These are phyloP conservation scores for Pentalonia nigronervosa DNA, from an alignment of 1,140 invertebrate genomes.

Conservation along the genomic window DNA sequence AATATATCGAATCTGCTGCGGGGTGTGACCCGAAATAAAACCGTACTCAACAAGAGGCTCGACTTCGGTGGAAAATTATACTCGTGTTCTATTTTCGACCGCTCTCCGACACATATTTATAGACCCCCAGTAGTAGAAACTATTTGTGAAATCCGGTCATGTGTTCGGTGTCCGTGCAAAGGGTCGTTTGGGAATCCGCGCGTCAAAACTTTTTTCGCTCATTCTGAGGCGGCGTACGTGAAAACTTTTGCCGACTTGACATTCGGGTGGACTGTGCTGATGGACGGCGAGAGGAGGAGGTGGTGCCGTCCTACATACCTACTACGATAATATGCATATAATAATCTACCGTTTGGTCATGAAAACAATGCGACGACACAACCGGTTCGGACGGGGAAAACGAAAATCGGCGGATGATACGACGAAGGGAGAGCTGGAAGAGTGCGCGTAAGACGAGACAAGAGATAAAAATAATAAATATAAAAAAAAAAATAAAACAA, in stretches of 20 bases:
- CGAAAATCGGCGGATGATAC: neutral
- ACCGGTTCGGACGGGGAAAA: neutral
- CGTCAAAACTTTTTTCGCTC: conserved; percentile 26
- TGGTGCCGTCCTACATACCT: neutral
- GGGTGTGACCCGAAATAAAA: neutral
- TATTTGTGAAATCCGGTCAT: conserved; percentile 50
- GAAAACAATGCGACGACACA: neutral
- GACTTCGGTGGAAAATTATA: neutral
- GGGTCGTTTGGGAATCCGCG: conserved; percentile 4
- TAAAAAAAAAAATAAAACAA: neutral
- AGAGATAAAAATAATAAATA: neutral
- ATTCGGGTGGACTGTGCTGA: neutral
- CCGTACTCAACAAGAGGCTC: neutral
- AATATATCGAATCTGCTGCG: neutral
- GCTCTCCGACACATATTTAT: neutral
- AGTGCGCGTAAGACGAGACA: neutral
- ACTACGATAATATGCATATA: neutral
- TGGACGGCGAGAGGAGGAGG: neutral
- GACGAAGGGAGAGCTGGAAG: neutral
- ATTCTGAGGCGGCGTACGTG: neutral
- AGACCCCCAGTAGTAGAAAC: neutral
- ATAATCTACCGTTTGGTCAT: neutral
- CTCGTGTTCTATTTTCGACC: conserved; percentile 22
- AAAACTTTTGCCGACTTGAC: neutral
- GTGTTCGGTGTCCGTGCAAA: neutral